Evolutionary conservation across 1,140 invertebrate genomes (phyloP).

Genomic region (Camponotus vicinus): DNA sequence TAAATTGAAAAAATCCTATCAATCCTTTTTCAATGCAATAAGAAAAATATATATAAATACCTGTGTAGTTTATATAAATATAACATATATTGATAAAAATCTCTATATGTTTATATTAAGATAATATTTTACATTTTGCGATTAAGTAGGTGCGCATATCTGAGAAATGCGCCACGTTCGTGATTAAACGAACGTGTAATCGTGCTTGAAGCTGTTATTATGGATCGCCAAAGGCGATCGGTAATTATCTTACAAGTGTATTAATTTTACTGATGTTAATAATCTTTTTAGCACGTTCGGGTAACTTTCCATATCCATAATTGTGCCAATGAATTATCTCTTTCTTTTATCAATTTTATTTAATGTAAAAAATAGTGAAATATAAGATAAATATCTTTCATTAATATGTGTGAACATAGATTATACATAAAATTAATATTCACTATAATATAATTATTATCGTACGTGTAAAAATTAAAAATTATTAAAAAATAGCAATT

Average conservation of each 20-base stretch:
- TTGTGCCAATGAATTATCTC: not conserved
- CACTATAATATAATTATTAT: not conserved
- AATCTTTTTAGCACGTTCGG: conserved; percentile 31
- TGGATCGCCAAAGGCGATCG: conserved; percentile 35
- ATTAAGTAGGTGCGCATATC: not conserved
- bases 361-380: conserved; percentile 14
- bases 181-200: conserved; percentile 54
- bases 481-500: conserved; percentile 1
- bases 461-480: not conserved
- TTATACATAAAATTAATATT: conserved; percentile 36
- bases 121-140: conserved; percentile 5
- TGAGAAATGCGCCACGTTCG: conserved; percentile 6
- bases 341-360: not conserved
- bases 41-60: not conserved
- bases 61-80: not conserved
- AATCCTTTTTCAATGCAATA: not conserved
- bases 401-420: conserved; percentile 1
- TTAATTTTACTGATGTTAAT: conserved; percentile 63
- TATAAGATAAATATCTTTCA: conserved; percentile 11
- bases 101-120: conserved; percentile 11
- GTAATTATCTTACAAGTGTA: conserved; percentile 58
- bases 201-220: conserved; percentile 39
- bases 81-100: conserved; percentile 16
- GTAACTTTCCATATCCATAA: conserved; percentile 18
- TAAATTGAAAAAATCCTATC: not conserved